Evolutionary conservation across 2,888 invertebrate species (phyloP), one percentile per base, ranked within the genome.

Genomic region (Alloplasta piceator): DNA sequence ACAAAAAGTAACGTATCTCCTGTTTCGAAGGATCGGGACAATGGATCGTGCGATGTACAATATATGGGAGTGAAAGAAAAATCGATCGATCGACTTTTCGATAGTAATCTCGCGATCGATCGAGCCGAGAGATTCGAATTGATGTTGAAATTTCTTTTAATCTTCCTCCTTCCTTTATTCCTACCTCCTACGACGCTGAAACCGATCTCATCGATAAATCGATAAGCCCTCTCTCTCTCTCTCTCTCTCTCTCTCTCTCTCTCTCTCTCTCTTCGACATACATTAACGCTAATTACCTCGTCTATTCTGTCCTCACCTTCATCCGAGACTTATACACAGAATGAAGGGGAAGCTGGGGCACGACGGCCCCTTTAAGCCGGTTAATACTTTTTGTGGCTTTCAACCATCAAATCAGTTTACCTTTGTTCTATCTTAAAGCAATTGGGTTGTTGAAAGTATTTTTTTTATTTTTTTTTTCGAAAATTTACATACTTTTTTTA

Each of bases 281-380:
- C 68, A 50, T 36, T 36, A 64, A 64, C 63, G 61, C 63, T 72
- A 77, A 80, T 77, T 72, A 76, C 76, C 67, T 72, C 76, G 76
- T 80, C 76, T 77, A 80, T 77, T 77, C 72, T 68, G 68, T 68
- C 72, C 63, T 68, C 72, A 73, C 71, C 72, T 46, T 56, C 60
- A 48, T 66, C 66, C n/a, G 58, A 46, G 70, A 41, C n/a, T 14
- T 41, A 5, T 10, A n/a, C 16, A 43, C 36, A 46, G 43, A 36
- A 14, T 5, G 6, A n/a, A n/a, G n/a, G n/a, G n/a, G n/a, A n/a
- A n/a, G n/a, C n/a, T n/a, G n/a, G n/a, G n/a, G n/a, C n/a, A n/a
- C n/a, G n/a, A n/a, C n/a, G n/a, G n/a, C n/a, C n/a, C n/a, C n/a
- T n/a, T n/a, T n/a, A n/a, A n/a, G n/a, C n/a, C n/a, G n/a, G n/a